Evolutionary conservation across 2,888 invertebrate genomes (phyloP).

Genomic region (Marasmarcha lunaedactyla): DNA sequence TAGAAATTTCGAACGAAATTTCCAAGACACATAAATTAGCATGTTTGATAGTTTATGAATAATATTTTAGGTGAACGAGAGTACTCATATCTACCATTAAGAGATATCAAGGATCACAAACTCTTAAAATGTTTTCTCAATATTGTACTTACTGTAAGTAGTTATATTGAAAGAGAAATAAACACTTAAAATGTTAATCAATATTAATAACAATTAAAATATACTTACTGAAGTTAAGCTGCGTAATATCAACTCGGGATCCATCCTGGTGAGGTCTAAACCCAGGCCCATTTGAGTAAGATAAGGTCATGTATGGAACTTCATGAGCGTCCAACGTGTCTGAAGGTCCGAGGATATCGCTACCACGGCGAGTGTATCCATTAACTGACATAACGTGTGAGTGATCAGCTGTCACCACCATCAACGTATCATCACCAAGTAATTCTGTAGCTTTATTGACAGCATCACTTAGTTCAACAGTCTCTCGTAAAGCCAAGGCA

Average conservation of each 20-base stretch:
- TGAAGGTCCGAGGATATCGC: constrained; percentile 42
- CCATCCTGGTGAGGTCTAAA: constrained; percentile 39
- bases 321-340: constrained; percentile 52
- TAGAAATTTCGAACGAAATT: too few relatives aligned
- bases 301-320: constrained; percentile 71
- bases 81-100: too few relatives aligned
- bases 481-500: constrained; percentile 75
- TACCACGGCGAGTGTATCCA: constrained; percentile 74
- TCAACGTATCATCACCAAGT: constrained; percentile 74
- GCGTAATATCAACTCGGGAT: constrained; percentile 52
- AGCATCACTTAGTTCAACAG: constrained; percentile 74
- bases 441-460: constrained; percentile 14
- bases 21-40: too few relatives aligned
- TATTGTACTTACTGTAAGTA: too few relatives aligned
- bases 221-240: constrained; percentile 28
- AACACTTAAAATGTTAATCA: too few relatives aligned
- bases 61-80: too few relatives aligned
- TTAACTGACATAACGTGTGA: constrained; percentile 77
- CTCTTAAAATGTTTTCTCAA: too few relatives aligned
- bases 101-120: too few relatives aligned
- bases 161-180: too few relatives aligned
- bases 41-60: too few relatives aligned
- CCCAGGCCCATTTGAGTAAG: constrained; percentile 75
- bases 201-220: too few relatives aligned
- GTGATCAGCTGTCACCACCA: constrained; percentile 84